Conservation (phyloP, 2,888 invertebrate genomes). For the Tipula vernalis region DNA sequence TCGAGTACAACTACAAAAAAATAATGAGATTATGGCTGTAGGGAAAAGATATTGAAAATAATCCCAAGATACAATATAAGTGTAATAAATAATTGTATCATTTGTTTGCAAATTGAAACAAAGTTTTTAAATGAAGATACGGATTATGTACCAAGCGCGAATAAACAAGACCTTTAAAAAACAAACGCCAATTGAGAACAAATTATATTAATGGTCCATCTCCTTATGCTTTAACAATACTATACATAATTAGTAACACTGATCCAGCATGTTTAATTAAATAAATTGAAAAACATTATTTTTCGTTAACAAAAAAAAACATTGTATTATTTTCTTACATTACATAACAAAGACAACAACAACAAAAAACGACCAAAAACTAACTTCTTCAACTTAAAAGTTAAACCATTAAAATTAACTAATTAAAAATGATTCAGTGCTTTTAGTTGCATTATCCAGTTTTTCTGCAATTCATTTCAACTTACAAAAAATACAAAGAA, state of each 20-base stretch:
- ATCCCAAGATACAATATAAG: neutral
- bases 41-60: neutral
- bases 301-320: neutral
- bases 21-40: neutral
- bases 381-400: neutral
- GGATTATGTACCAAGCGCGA: neutral
- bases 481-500: neutral
- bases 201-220: neutral
- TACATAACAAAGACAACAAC: neutral
- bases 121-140: neutral
- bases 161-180: too few species aligned
- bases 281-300: neutral
- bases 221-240: neutral
- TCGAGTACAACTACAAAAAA: neutral
- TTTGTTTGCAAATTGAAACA: neutral
- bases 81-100: neutral
- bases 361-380: neutral
- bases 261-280: neutral
- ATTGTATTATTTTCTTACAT: neutral
- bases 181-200: too few species aligned
- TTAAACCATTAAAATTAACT: slow-evolving; percentile 8
- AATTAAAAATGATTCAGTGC: neutral
- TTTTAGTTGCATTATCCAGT: neutral
- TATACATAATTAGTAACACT: neutral
- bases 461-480: neutral